Percentiles rank a stretch among this genome's conserved stretches.
Conservation (phyloP, 2,888 invertebrate species). For the Ennomos fuscantarius region DNA sequence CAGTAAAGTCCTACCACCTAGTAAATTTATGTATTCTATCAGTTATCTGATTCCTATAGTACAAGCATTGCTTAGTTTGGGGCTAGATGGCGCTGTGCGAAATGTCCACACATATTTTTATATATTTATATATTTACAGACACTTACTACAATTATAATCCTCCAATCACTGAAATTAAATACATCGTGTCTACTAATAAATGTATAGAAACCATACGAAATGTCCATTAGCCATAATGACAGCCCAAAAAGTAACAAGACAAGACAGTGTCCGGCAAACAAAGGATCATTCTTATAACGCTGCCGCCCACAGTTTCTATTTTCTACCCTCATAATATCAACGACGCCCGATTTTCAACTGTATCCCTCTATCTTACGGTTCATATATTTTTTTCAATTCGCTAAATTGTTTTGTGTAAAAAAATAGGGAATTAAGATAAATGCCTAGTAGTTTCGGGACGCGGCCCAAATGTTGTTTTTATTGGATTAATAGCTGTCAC, state of each 20-base stretch:
- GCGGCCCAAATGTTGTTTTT: constrained; percentile 27
- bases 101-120: too few relatives aligned
- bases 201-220: constrained; percentile 14
- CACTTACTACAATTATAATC: neutral
- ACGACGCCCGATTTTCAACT: constrained; percentile 3
- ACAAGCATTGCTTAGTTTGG: too few relatives aligned
- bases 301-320: constrained; percentile 22
- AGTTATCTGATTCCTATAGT: too few relatives aligned
- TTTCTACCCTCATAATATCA: constrained; percentile 15
- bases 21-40: too few relatives aligned
- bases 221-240: constrained; percentile 30
- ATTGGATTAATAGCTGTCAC: constrained; percentile 30
- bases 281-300: constrained; percentile 19
- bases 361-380: constrained; percentile 4
- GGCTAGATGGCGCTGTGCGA: too few relatives aligned
- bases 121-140: too few relatives aligned
- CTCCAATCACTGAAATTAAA: constrained; percentile 10
- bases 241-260: constrained; percentile 32
- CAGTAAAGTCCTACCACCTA: too few relatives aligned
- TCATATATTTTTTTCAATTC: neutral
- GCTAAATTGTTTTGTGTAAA: constrained; percentile 12
- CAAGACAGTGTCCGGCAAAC: constrained; percentile 29
- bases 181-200: neutral
- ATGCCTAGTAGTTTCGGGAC: constrained; percentile 24
- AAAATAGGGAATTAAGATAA: constrained; percentile 29